Conservation (phyloP, 2,888 invertebrate species). For the Chelonus formosanus region DNA sequence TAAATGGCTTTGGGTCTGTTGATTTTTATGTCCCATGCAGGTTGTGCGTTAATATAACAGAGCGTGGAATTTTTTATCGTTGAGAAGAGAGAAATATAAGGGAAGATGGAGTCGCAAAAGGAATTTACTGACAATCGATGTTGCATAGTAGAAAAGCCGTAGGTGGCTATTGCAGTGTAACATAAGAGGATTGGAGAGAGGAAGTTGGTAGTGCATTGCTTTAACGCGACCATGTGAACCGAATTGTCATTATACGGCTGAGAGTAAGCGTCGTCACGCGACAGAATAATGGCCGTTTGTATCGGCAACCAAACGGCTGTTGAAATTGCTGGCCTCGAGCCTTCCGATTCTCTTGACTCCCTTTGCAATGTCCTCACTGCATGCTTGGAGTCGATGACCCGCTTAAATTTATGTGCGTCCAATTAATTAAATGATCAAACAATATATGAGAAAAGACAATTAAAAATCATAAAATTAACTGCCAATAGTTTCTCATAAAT, state of each 20-base stretch:
- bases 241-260: constrained; percentile 45
- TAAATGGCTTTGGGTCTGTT: too few species aligned
- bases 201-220: constrained; percentile 37
- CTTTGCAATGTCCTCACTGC: constrained; percentile 21
- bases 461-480: neutral
- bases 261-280: constrained; percentile 40
- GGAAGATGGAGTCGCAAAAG: neutral
- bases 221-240: constrained; percentile 43
- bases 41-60: too few species aligned
- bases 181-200: constrained; percentile 16
- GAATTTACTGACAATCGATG: constrained; percentile 28
- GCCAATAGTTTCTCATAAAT: constrained; percentile 4
- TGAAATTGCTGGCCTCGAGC: constrained; percentile 39
- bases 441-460: neutral
- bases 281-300: constrained; percentile 42
- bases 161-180: constrained; percentile 18
- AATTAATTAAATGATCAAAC: neutral
- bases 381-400: constrained; percentile 29
- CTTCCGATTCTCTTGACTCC: constrained; percentile 26
- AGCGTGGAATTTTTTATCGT: too few species aligned
- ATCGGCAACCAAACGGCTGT: constrained; percentile 36
- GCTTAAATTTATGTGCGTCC: constrained; percentile 14
- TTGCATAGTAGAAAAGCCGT: neutral
- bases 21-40: too few species aligned
- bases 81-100: too few species aligned